Evolutionary conservation across 2,888 invertebrate species (phyloP), one percentile per base, ranked within the genome.

Genomic region (Dendrolimus houi): DNA sequence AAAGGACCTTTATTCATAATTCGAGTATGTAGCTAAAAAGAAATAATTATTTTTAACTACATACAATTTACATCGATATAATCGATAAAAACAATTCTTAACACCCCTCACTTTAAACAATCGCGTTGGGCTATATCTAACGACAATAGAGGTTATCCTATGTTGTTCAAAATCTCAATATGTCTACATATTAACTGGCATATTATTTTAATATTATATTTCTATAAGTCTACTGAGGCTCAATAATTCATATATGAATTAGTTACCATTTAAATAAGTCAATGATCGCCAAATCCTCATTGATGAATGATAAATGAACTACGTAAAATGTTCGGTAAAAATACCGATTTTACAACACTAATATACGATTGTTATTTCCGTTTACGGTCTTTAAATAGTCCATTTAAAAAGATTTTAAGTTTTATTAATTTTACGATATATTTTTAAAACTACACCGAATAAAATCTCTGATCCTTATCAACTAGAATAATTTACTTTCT

Each of bases 191-290:
- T 47, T 10, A 47, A 47, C 12, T 47, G 47, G 12, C 12, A 47
- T 12, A 47, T 47, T 10, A 8, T 47, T 47, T 56, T 57, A 59
- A 57, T 62, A 62, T 60, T 69, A 61, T 59, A 62, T 58, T 54
- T 57, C 60, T 47, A 47, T 47, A 9, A 47, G 47, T 47, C 47
- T 47, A 47, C 47, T 47, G 47, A 42, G 42, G 12, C 47, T 47
- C 12, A 47, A 47, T 47, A 57, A 42, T 55, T 55, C 52, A 54
- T 56, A 54, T 54, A 29, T 60, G 60, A 29, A 29, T 29, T 29
- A 29, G 29, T 6, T 29, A 29, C 29, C 29, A 29, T 29, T 3
- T 29, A 29, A 29, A 29, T 29, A 29, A 29, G 29, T 29, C 29
- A 29, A 29, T 29, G 29, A 29, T 29, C 29, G 29, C 29, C 29